Evolutionary conservation across 2,797 vertebrate genomes (phyloP).

Genomic region (Chlorospingus flavigularis): DNA sequence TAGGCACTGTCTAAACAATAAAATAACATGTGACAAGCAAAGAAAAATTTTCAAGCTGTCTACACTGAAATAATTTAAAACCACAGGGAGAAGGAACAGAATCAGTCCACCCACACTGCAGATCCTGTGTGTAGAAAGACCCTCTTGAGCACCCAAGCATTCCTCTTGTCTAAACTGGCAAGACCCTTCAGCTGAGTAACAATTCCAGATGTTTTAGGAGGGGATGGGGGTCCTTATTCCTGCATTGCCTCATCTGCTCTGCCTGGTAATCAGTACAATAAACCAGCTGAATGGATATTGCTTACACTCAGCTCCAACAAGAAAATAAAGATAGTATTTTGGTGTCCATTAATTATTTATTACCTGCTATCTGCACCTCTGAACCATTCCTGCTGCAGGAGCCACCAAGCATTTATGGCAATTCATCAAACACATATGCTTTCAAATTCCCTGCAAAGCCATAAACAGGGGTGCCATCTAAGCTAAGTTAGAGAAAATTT

Average conservation of each 20-base stretch:
- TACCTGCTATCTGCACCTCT: constrained; percentile 23
- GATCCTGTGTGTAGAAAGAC: neutral
- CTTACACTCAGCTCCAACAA: neutral
- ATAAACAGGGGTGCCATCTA: constrained; percentile 62
- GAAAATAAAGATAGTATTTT: constrained; percentile 42
- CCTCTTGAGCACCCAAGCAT: neutral
- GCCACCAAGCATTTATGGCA: constrained; percentile 4
- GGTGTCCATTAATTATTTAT: constrained; percentile 67
- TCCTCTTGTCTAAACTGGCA: neutral
- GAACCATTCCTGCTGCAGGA: constrained; percentile 48
- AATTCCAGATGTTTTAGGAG: neutral
- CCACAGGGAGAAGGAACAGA: neutral
- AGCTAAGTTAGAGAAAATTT: constrained; percentile 22
- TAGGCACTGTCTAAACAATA: neutral
- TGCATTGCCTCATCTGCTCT: neutral
- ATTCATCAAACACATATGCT: constrained; percentile 67
- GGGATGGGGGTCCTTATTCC: neutral
- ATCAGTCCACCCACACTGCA: neutral
- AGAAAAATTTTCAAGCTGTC: neutral
- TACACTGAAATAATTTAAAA: neutral
- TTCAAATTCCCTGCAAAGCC: constrained; percentile 55
- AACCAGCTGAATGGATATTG: neutral
- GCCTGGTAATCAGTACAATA: neutral
- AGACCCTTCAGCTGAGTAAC: neutral
- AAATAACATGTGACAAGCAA: neutral